Evolutionary conservation across 1,140 invertebrate genomes (phyloP), one percentile per base, ranked within the genome.

Genomic region (Drosophila rufa): DNA sequence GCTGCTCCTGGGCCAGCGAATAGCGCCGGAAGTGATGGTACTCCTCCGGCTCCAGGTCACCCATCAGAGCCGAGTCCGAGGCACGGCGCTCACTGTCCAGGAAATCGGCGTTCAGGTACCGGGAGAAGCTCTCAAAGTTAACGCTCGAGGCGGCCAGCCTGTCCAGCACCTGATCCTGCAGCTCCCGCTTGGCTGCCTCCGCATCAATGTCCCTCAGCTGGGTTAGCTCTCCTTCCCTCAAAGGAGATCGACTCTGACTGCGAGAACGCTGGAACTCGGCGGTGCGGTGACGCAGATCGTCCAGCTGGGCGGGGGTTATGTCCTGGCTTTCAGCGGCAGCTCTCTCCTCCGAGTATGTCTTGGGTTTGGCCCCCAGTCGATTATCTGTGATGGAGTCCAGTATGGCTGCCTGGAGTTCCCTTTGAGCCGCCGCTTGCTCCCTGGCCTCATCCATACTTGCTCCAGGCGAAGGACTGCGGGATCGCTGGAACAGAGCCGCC

Each of bases 11-110:
- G 9, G 85, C 80, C 25, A 92, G 55, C 0, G 92, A 92, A 17
- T 84, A 92, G 36, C 92, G 82, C 1, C 92, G 64, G 43, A 82
- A 92, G 36, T 92, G 92, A 69, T 92, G 92, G 65, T 92, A 92
- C 19, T 92, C 92, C 19, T 92, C 92, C 0, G 90, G 91, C 9
- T 92, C 92, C 17, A 92, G 12, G 1, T 92, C 67, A 0, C 78
- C 75, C 15, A 92, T 81, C 0, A 92, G 43, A 0, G 92, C 90
- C 25, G 92, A 92, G 25, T 92, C 92, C 0, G 92, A 92, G 2
- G 89, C 92, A 2, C 92, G 48, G 1, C 92, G 69, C 40, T 92
- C 92, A 25, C 82, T 89, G 5, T 92, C 92, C 19, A 92, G 55
- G 11, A 92, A 92, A 47, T 92, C 82, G 0, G 82, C 68, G 56